Conservation (phyloP, 2,888 invertebrate genomes). For the Plagiodera versicolora region DNA sequence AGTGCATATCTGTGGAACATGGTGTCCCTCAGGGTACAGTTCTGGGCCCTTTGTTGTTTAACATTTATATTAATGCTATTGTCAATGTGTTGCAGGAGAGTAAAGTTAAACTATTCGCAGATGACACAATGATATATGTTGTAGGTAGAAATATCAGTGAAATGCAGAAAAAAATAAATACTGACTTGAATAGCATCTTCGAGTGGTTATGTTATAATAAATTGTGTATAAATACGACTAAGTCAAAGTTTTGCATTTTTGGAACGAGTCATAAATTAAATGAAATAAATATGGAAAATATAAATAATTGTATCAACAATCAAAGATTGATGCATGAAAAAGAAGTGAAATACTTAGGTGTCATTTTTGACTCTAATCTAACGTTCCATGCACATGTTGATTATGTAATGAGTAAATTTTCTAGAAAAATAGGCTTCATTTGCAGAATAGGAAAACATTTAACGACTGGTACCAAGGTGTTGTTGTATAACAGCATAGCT, state of each 20-base stretch:
- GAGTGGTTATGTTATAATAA: too few relatives aligned
- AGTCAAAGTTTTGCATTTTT: too few relatives aligned
- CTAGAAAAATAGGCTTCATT: not conserved
- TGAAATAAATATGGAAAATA: too few relatives aligned
- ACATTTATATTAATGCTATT: not conserved
- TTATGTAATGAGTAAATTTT: not conserved
- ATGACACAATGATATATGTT: not conserved
- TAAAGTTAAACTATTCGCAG: not conserved
- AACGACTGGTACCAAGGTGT: too few relatives aligned
- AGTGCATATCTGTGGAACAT: not conserved
- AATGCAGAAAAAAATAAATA: too few relatives aligned
- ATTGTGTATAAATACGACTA: too few relatives aligned
- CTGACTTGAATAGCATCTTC: too few relatives aligned
- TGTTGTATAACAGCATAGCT: too few relatives aligned
- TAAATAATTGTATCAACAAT: too few relatives aligned
- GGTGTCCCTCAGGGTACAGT: not conserved
- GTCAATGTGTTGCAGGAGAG: not conserved
- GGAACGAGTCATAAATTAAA: too few relatives aligned
- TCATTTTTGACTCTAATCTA: conserved; percentile 2
- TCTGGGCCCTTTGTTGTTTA: not conserved
- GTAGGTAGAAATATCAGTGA: not conserved
- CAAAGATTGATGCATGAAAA: too few relatives aligned
- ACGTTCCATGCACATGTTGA: not conserved
- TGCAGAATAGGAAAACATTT: not conserved
- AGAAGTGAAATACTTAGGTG: conserved; percentile 3